Conservation (phyloP, 92 coral and sea anemone species). For the Virgularia gustaviana region DNA sequence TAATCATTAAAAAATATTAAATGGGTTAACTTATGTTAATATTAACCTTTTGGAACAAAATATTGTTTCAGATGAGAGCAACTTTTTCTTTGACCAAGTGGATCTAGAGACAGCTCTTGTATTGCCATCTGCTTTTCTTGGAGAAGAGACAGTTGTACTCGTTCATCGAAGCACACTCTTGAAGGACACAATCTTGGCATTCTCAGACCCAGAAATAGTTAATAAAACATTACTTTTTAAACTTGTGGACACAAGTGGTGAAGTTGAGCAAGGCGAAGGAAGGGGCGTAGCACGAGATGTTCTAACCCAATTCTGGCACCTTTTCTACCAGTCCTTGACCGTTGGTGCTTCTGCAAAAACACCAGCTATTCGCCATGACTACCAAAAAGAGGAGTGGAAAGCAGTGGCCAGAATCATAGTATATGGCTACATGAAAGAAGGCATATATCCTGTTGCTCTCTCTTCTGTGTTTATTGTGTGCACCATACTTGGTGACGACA, state of each 20-base stretch:
- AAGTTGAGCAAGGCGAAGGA: not conserved
- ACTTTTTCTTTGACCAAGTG: not conserved
- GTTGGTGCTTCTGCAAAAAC: conserved; percentile 43
- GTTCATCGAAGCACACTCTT: too few relatives aligned
- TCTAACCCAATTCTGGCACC: conserved; percentile 32
- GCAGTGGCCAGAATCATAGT: conserved; percentile 35
- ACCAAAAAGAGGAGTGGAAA: conserved; percentile 43
- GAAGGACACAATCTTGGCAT: not conserved
- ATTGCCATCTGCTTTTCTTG: too few relatives aligned
- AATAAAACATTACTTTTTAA: not conserved
- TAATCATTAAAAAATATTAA: too few relatives aligned
- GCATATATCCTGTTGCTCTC: conserved; percentile 38
- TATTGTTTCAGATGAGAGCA: conserved; percentile 5
- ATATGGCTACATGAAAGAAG: conserved; percentile 29
- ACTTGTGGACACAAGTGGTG: conserved; percentile 4
- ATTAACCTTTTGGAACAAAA: too few relatives aligned
- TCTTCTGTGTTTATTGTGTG: conserved; percentile 42
- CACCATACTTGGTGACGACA: conserved; percentile 31
- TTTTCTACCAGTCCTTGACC: conserved; percentile 29
- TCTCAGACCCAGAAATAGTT: not conserved
- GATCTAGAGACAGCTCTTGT: too few relatives aligned
- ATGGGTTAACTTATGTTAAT: too few relatives aligned
- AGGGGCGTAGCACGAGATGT: conserved; percentile 9
- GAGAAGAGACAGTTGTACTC: not conserved
- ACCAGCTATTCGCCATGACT: conserved; percentile 40